Evolutionary conservation across 2,888 invertebrate genomes (phyloP), one percentile per base, ranked within the genome.

Genomic region (Rhopalosiphum nymphaeae): DNA sequence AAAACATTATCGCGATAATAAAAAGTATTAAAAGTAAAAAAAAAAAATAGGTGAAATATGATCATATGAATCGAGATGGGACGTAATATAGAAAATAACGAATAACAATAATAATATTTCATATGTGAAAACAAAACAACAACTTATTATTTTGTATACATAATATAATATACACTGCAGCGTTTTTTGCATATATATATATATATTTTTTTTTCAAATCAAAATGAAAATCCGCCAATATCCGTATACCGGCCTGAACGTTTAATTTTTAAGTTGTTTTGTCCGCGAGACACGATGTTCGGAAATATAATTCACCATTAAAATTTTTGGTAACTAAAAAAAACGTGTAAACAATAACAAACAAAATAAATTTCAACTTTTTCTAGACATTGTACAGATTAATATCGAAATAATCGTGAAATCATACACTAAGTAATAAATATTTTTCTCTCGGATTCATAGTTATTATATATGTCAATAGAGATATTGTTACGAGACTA

Each of bases 271-370:
- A 53, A 88, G 53, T 89, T 89, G 26, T 89, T 46, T 29, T 85
- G 56, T 67, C 84, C 49, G 25, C 42, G 36, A n/a, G 36, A 91
- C 53, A 42, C 84, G n/a, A 91, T 44, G 91, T 85, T 44, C 13
- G 26, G 46, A 91, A 91, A 44, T 46, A 86, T 25, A 46, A 91
- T n/a, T 46, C 87, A 67, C 87, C 87, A 67, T 67, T 26, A 10
- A 88, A 92, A 87, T 67, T 57, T 90, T 88, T 92, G 92, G 92
- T 92, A 92, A 92, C 92, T 92, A 29, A 92, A 87, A 87, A 86
- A 53, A 53, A 86, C 26, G 61, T 46, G 85, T 87, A 26, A 88
- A 87, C 87, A 92, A 92, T 92, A 92, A 92, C 92, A 87, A 92
- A 92, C 42, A 53, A 88, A 92, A 87, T 92, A 26, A 49, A 67